phyloP scores from a whole-genome alignment of 2,888 invertebrate species.

The Acronicta aceris region DNA sequence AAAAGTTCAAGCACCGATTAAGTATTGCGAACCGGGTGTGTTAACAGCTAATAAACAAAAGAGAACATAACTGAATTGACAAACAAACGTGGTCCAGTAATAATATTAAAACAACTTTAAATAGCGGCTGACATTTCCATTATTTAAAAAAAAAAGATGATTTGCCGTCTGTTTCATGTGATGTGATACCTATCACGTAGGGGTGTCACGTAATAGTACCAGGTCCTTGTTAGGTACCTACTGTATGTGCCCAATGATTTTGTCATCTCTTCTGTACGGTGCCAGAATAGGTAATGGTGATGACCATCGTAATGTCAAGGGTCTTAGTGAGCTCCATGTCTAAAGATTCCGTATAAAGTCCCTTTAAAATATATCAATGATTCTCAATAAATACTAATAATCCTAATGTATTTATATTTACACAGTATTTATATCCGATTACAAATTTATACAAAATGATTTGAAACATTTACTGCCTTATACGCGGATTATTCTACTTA shows the following conservation, averaged over 20 bases:
- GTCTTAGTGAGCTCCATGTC: neutral
- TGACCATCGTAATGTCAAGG: slow-evolving; percentile 2
- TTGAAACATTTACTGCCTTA: too few relatives aligned
- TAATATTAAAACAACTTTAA: slow-evolving; percentile 71
- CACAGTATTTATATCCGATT: too few relatives aligned
- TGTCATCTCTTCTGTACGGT: slow-evolving; percentile 46
- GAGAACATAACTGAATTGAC: slow-evolving; percentile 66
- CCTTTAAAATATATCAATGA: neutral
- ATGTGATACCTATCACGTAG: slow-evolving; percentile 62
- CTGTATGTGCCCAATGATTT: slow-evolving; percentile 44
- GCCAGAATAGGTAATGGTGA: slow-evolving; percentile 37
- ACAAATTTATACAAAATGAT: too few relatives aligned
- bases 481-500: too few relatives aligned
- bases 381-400: too few relatives aligned
- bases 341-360: neutral
- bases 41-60: slow-evolving; percentile 74
- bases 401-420: too few relatives aligned
- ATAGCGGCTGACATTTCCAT: slow-evolving; percentile 81
- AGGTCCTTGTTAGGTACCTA: slow-evolving; percentile 43
- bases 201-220: slow-evolving; percentile 58
- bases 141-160: slow-evolving; percentile 77
- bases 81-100: slow-evolving; percentile 78
- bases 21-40: slow-evolving; percentile 39
- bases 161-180: slow-evolving; percentile 64
- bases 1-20: slow-evolving; percentile 51